Evolutionary conservation across 1,140 invertebrate species (phyloP), one percentile per base, ranked within the genome.

Genomic region (Zaprionus taronus): DNA sequence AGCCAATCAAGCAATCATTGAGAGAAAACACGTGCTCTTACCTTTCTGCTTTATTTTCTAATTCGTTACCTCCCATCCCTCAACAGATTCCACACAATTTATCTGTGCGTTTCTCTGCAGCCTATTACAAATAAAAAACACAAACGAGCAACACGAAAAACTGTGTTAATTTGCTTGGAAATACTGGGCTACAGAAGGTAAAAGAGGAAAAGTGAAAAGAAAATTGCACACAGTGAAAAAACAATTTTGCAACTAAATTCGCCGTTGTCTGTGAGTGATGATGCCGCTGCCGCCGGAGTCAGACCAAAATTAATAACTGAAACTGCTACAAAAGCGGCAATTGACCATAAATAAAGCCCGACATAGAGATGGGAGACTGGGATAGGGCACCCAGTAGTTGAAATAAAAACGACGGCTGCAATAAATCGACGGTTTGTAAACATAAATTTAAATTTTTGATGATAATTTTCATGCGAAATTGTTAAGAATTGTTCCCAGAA

Each of bases 361-460:
- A 14, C 41, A 34, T 1, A 41, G 17, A 31, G 31, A 51, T 51
- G 15, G 17, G 22, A 22, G 12, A 24, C 17, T 56, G 24, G 24
- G 5, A 51, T 44, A 20, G 1, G 26, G 7, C 26, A 31, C 28
- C n/a, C 14, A 41, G 15, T n/a, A 47, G 41, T 9, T 9, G 41
- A 26, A 15, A 36, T 24, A 36, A 15, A 28, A 5, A 14, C 5
- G 24, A 17, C n/a, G n/a, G 17, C 56, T 20, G 78, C 74, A 90
- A 90, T 90, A 90, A 90, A 90, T 90, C 86, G 85, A 65, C 65
- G 47, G 57, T 77, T 71, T 57, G 64, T 65, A 77, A 82, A 90
- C 86, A 89, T 90, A 90, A 90, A 90, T 90, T 90, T 90, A 82
- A 79, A 90, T 90, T 90, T 90, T 90, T 85, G 85, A 90, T 90